phyloP scores from a whole-genome alignment of 2,113 vertebrate genomes.

The Erpornis zantholeuca region DNA sequence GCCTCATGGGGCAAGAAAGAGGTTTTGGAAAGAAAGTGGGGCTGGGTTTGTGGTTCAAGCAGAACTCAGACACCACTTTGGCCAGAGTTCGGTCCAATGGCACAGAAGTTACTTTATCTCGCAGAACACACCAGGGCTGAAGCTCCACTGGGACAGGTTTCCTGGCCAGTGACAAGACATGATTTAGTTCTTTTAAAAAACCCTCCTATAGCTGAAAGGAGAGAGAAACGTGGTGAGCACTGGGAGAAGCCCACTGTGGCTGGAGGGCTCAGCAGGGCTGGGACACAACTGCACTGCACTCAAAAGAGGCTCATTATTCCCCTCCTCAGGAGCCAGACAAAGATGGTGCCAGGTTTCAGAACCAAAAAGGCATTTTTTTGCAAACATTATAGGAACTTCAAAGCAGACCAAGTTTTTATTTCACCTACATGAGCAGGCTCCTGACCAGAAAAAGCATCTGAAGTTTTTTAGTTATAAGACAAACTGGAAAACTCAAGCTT shows the following conservation, averaged over 20 bases:
- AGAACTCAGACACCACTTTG: neutral
- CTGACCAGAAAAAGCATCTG: slow-evolving; percentile 14
- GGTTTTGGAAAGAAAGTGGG: neutral
- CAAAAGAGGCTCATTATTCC: neutral
- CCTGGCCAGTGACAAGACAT: neutral
- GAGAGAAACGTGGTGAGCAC: neutral
- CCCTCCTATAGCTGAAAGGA: neutral
- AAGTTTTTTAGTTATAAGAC: neutral
- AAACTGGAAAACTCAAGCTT: slow-evolving; percentile 3
- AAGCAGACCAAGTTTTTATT: neutral
- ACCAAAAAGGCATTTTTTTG: neutral
- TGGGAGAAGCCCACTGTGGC: neutral
- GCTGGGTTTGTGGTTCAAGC: neutral
- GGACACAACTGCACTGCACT: neutral
- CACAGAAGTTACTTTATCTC: neutral
- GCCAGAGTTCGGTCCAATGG: neutral
- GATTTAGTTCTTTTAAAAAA: neutral
- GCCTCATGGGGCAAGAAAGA: neutral
- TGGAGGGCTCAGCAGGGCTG: neutral
- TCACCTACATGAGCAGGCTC: neutral
- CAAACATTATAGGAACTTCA: neutral
- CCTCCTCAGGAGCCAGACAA: neutral
- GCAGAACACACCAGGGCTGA: neutral
- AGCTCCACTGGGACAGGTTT: neutral
- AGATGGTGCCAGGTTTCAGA: neutral